Conservation (phyloP, 2,113 vertebrate genomes). For the Sinocyclocheilus rhinocerous region DNA sequence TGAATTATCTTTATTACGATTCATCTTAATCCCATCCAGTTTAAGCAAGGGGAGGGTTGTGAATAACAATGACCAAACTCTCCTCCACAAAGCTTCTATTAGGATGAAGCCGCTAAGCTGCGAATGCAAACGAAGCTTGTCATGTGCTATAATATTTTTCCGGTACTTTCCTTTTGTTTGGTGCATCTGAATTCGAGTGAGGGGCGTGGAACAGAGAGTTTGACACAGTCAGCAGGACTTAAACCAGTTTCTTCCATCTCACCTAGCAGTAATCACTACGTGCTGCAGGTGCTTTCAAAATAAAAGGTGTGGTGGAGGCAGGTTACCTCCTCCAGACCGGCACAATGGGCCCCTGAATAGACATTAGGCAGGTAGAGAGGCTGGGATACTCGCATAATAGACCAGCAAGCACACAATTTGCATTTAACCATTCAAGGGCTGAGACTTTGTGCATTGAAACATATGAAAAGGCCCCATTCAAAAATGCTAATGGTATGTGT, state of each 20-base stretch:
- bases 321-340: conserved; percentile 67
- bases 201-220: conserved; percentile 42
- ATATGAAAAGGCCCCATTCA: conserved; percentile 92
- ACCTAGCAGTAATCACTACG: conserved; percentile 82
- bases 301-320: conserved; percentile 90
- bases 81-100: conserved; percentile 81
- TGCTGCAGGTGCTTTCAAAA: conserved; percentile 95
- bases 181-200: background rate
- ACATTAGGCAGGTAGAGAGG: conserved; percentile 90
- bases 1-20: conserved; percentile 91
- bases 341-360: conserved; percentile 79
- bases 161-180: background rate
- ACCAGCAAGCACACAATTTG: conserved; percentile 89
- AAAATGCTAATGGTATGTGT: conserved; percentile 87
- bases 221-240: conserved; percentile 67
- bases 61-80: conserved; percentile 92
- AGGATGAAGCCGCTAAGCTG: conserved; percentile 13
- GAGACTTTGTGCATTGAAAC: conserved; percentile 80
- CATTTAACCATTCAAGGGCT: conserved; percentile 84
- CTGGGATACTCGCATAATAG: conserved; percentile 86
- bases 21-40: conserved; percentile 92
- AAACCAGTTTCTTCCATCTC: conserved; percentile 63
- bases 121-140: conserved; percentile 11
- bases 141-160: background rate
- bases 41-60: conserved; percentile 83